Evolutionary conservation across 2,888 invertebrate genomes (phyloP), one percentile per base, ranked within the genome.

Genomic region (Cosmorhoe ocellata): DNA sequence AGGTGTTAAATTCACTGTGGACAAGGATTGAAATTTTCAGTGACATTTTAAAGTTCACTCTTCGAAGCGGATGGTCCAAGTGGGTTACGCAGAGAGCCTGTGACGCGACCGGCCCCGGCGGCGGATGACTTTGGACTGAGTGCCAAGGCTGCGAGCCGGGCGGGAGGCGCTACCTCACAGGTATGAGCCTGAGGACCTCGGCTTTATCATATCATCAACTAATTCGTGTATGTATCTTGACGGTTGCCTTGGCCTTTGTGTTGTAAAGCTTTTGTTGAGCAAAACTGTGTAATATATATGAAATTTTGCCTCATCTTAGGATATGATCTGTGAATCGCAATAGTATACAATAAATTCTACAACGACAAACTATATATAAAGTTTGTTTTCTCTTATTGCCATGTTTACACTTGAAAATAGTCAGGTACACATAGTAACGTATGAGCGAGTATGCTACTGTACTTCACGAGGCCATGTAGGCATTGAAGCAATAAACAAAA

Each of bases 1-100:
- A 60, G 63, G 64, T 69, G 63, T 69, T 64, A 61, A 63, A 62
- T 69, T 69, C 78, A 69, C 66, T 59, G 57, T 68, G 65, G 56
- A 63, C 59, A 61, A 66, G 60, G 52, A 64, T 61, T 73, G 65
- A 46, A 52, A 56, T 52, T 48, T 62, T 59, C 31, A 56, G 52
- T 32, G 58, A 56, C 84, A 86, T 86, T 81, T 79, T 81, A 79
- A 81, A 85, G 79, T 85, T 82, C 65, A 61, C 72, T 66, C 77
- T 71, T 67, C 67, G 69, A 69, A 51, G 57, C 51, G 57, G 68
- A 64, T 49, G 57, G 67, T 55, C 50, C 61, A 66, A 58, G 58
- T 52, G 52, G 56, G 64, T 33, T 47, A 56, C 52, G 51, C 36
- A 59, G 44, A 44, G 56, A 58, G 54, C 56, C 51, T 24, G 59